Evolutionary conservation across 1,140 invertebrate species (phyloP), one percentile per base, ranked within the genome.

Genomic region (Cotesia typhae): DNA sequence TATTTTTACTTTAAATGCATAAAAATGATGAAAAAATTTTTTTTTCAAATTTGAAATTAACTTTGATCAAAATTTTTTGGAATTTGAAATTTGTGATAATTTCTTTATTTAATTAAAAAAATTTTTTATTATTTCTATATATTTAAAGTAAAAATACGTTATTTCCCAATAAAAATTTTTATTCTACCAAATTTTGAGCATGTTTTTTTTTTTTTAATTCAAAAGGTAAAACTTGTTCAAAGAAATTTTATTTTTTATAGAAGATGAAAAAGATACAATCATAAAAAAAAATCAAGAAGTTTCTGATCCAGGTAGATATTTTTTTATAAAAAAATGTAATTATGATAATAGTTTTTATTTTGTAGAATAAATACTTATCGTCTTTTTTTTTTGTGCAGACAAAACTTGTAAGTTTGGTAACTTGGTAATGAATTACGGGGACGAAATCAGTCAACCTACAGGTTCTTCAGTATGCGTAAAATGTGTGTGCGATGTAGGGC

Each of bases 401-500:
- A 70, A 69, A 12, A 14, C 9, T 1, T 84, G 80, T 17, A 61
- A 52, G 61, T 80, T 81, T n/a, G 81, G 77, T 41, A 71, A 78
- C 35, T 7, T 83, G 36, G 74, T 1, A n/a, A 78, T 84, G 80
- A 37, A 76, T 4, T 6, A 78, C 5, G 79, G 81, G 0, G 83
- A 84, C 37, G 71, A 79, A 66, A 20, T 84, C 9, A 80, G 70
- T 2, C 70, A 75, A 67, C 71, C 28, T 5, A 74, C 73, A 0
- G 38, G 75, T 53, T 79, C 78, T 57, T 79, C 81, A 0, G 52
- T 61, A 2, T 82, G 80, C 41, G 47, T 81, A 0, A 79, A 77
- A 67, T 84, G 83, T 7, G 17, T 74, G 0, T 84, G 82, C 51
- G 80, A 84, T 61, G 77, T 83, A 1, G 79, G 79, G 65, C 79